Evolutionary conservation across 2,888 invertebrate genomes (phyloP), one percentile per base, ranked within the genome.

Genomic region (Agrotis puta): DNA sequence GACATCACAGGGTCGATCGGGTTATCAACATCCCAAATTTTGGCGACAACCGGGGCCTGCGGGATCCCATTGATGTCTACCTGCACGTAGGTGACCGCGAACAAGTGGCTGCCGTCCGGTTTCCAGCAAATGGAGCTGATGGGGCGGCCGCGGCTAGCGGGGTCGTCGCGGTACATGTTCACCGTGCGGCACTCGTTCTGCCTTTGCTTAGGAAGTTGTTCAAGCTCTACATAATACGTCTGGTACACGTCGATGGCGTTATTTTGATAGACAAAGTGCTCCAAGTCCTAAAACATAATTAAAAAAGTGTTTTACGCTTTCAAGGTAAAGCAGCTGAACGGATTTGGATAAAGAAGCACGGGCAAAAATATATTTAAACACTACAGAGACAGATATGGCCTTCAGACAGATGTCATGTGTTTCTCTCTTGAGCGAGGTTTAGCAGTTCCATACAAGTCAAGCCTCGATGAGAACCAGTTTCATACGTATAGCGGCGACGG

Each of bases 221-320:
- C 97, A 82, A 98, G 96, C 79, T 98, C 97, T 51, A 97, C 96
- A 92, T 98, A 99, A 92, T 98, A 99, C 81, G 98, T 97, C 89
- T 98, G 97, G 92, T 99, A 99, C 89, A 99, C 98, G 91, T 99
- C 98, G 62, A 99, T 97, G 0, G 99, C 98, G 93, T 98, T 99
- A 93, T 99, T 99, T 94, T 99, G 99, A 76, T 97, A 95, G 66
- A 99, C 97, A 88, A 97, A 98, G 89, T 98, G 98, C 88, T 99
- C 98, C 97, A 98, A 16, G 1, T 48, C 68, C 80, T 80, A 22
- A 51, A 79, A 80, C 24, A 61, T 9, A 50, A n/a, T 47, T 7
- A 51, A 18, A 4, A 39, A 51, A 48, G 27, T 27, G 27, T 27
- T 27, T 27, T 27, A 27, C 27, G 5, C 27, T 27, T 27, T 27